Evolutionary conservation across 1,140 invertebrate genomes (phyloP).

Genomic region (Zaprionus taronus): DNA sequence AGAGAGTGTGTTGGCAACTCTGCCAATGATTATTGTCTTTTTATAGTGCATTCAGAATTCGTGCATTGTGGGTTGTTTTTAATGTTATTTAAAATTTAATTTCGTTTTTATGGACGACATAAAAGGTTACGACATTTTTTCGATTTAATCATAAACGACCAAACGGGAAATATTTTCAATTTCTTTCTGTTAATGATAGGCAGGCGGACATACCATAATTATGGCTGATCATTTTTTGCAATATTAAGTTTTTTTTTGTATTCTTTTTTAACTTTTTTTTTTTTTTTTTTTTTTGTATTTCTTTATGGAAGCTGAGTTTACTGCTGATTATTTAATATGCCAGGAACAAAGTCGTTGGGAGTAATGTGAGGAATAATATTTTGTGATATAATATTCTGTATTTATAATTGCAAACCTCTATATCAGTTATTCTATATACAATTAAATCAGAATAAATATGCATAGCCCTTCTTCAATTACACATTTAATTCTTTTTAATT

Average conservation of each 20-base stretch:
- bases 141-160: background rate
- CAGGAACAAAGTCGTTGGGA: no score
- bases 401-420: no score
- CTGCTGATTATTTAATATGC: background rate
- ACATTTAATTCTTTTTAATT: no score
- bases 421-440: background rate
- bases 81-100: constrained; percentile 5
- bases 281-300: background rate
- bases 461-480: background rate
- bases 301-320: background rate
- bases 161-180: background rate
- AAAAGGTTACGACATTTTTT: constrained; percentile 1
- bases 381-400: no score
- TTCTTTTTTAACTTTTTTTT: background rate
- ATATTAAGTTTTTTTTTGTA: background rate
- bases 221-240: background rate
- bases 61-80: background rate
- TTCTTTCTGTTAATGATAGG: background rate
- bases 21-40: background rate
- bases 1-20: background rate
- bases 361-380: no score
- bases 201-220: background rate
- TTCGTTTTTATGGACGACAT: background rate
- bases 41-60: background rate
- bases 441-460: background rate